These are phyloP conservation scores for Orientallactaga sibirica DNA, from an alignment of 2,797 vertebrate genomes.

Conservation along the genomic window DNA sequence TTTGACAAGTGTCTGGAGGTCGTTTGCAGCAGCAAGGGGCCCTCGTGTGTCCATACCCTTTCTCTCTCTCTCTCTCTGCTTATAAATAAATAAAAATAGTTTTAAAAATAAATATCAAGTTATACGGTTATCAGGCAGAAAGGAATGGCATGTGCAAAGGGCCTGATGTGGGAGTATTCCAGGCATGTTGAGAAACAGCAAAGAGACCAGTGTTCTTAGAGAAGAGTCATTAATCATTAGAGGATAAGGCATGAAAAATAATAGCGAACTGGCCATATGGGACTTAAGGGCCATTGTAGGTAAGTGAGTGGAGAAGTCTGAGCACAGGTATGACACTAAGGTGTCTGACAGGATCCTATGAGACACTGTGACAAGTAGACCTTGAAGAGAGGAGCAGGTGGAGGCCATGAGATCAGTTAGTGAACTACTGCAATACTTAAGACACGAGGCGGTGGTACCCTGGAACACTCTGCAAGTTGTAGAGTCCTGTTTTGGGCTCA, in stretches of 20 bases:
- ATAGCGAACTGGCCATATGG: too few relatives aligned
- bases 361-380: background rate
- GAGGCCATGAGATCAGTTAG: background rate
- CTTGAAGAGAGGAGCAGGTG: background rate
- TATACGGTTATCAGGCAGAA: background rate
- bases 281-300: background rate
- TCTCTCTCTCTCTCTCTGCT: background rate
- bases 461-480: background rate
- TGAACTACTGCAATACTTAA: background rate
- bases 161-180: background rate
- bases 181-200: background rate
- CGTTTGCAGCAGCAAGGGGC: too few relatives aligned
- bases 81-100: too few relatives aligned
- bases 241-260: background rate
- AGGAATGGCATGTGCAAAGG: background rate
- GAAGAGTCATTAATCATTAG: background rate
- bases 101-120: too few relatives aligned
- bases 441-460: background rate
- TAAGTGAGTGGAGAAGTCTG: background rate
- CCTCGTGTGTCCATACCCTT: too few relatives aligned
- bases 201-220: background rate
- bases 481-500: background rate
- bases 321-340: background rate
- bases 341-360: background rate
- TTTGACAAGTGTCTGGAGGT: too few relatives aligned